Percentiles rank a stretch among this genome's conserved stretches.
Conservation (phyloP, 2,888 invertebrate genomes). For the Spicauda simplicius region DNA sequence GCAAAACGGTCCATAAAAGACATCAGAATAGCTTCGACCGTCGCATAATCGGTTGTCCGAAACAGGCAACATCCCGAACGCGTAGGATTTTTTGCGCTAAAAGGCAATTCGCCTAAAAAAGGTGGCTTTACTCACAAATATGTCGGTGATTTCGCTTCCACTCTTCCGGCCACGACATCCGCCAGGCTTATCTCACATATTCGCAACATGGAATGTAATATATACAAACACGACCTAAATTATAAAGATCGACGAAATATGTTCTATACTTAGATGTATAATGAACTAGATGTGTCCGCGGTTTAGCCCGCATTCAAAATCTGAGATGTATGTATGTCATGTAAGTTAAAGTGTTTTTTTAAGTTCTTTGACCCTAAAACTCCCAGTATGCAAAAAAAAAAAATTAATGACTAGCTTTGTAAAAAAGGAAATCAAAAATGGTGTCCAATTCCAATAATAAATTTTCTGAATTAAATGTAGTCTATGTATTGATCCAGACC, state of each 20-base stretch:
- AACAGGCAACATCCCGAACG: constrained; percentile 2
- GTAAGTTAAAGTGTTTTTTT: too few relatives aligned
- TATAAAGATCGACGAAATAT: neutral
- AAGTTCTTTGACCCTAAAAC: too few relatives aligned
- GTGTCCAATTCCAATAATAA: too few relatives aligned
- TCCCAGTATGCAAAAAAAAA: too few relatives aligned
- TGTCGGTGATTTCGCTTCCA: constrained; percentile 16
- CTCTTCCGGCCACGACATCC: constrained; percentile 20
- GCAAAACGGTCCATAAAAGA: neutral
- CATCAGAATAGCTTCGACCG: neutral
- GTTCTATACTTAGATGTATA: too few relatives aligned
- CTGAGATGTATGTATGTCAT: too few relatives aligned
- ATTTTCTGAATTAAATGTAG: too few relatives aligned
- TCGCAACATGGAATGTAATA: constrained; percentile 12
- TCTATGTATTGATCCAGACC: too few relatives aligned
- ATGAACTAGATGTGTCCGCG: too few relatives aligned
- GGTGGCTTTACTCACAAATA: constrained; percentile 6
- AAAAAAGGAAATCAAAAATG: too few relatives aligned
- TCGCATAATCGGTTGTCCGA: neutral
- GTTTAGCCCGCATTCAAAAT: too few relatives aligned
- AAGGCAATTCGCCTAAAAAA: constrained; percentile 6
- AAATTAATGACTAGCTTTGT: too few relatives aligned
- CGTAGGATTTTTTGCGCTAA: constrained; percentile 6
- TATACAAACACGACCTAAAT: neutral
- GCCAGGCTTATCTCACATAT: constrained; percentile 12